A percentile compares a stretch with the other conserved stretches of the same genome.
Evolutionary conservation across 2,888 invertebrate genomes (phyloP).

Genomic region (Melieria crassipennis): DNA sequence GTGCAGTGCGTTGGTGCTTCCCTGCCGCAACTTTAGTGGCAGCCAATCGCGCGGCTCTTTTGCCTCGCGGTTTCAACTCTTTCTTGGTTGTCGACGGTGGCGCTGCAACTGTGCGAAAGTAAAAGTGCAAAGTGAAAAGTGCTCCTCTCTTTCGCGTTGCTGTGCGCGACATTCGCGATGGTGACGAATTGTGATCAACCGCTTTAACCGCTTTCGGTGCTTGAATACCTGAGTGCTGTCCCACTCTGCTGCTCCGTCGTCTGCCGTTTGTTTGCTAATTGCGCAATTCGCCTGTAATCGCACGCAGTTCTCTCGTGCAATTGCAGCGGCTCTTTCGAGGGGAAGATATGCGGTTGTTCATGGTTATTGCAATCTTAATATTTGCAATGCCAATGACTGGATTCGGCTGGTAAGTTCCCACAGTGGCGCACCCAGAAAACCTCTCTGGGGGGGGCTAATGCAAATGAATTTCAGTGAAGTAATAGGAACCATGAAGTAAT

Average conservation of each 20-base stretch:
- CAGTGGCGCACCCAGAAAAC: no score
- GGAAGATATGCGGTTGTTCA: constrained; percentile 76
- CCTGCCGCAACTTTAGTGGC: not conserved
- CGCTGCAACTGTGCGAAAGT: no score
- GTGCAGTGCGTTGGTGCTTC: no score
- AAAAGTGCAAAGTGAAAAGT: constrained; percentile 7
- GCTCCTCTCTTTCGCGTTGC: not conserved
- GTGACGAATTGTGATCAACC: constrained; percentile 2
- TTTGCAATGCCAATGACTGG: constrained; percentile 89
- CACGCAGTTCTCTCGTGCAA: constrained; percentile 26
- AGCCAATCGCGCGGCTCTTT: not conserved
- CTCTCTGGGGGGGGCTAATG: no score
- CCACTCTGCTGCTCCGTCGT: not conserved
- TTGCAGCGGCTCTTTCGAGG: constrained; percentile 27
- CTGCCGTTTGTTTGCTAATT: constrained; percentile 6
- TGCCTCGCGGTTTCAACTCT: not conserved
- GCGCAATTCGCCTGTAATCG: constrained; percentile 3
- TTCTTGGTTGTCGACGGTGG: no score
- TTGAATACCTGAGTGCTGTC: constrained; percentile 23
- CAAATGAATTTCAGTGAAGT: no score
- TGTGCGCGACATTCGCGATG: not conserved
- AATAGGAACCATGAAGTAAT: no score
- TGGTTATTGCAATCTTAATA: constrained; percentile 85
- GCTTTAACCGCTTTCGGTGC: constrained; percentile 18
- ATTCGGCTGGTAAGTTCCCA: constrained; percentile 81